Conservation (phyloP, 1,140 invertebrate species). For the Drosophila paulistorum region DNA sequence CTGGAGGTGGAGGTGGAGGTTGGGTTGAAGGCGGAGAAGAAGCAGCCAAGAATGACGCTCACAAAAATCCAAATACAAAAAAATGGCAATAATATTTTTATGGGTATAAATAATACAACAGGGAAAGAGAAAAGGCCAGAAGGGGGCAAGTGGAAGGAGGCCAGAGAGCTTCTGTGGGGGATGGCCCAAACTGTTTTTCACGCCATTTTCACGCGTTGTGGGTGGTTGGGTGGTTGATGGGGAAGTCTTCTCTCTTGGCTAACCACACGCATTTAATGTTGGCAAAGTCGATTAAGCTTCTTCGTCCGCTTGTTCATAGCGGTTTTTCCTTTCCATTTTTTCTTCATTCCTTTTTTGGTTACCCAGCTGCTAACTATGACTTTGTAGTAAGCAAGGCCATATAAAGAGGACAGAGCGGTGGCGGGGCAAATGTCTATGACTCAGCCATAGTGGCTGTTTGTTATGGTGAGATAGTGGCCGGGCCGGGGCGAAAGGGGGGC, state of each 20-base stretch:
- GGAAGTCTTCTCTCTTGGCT: constrained; percentile 30
- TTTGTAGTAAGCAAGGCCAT: not conserved
- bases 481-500: too few relatives aligned
- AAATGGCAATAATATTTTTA: constrained; percentile 82
- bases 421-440: constrained; percentile 40
- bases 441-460: constrained; percentile 33
- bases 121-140: not conserved
- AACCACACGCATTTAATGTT: constrained; percentile 78
- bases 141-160: not conserved
- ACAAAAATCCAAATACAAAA: constrained; percentile 76
- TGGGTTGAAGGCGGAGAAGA: not conserved
- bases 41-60: constrained; percentile 33
- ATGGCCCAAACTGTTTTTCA: constrained; percentile 60
- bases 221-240: not conserved
- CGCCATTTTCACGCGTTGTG: constrained; percentile 60
- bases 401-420: not conserved
- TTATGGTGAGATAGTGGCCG: not conserved
- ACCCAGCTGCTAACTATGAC: constrained; percentile 39
- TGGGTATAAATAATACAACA: constrained; percentile 78
- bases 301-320: constrained; percentile 35
- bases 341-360: not conserved
- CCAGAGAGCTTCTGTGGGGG: not conserved
- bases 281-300: constrained; percentile 76
- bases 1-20: too few relatives aligned
- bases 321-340: constrained; percentile 26